Conservation (phyloP, 1,140 invertebrate species). For the Bombus breviceps region DNA sequence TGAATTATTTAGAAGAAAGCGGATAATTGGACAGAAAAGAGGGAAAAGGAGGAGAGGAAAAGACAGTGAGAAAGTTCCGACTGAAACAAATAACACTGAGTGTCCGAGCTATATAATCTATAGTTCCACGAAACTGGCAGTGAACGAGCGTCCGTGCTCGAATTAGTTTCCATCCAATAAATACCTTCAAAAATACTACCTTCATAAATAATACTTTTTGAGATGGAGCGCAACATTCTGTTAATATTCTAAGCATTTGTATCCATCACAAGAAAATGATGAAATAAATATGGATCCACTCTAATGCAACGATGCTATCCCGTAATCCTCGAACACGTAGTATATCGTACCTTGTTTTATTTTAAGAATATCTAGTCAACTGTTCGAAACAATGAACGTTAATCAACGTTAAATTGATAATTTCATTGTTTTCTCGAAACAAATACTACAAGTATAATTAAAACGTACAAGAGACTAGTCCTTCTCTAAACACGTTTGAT, state of each 20-base stretch:
- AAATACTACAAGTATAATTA: background rate
- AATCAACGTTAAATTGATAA: background rate
- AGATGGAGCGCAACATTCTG: background rate
- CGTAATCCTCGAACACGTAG: background rate
- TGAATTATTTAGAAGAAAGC: background rate
- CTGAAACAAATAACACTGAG: conserved; percentile 18
- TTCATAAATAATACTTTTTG: conserved; percentile 30
- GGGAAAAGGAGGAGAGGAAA: background rate
- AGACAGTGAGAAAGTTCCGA: conserved; percentile 20
- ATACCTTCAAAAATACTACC: conserved; percentile 22
- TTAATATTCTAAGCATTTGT: background rate
- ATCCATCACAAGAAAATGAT: background rate
- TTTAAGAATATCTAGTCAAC: background rate
- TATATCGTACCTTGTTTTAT: too few relatives aligned
- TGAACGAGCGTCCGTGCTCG: conserved; percentile 17
- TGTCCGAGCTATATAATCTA: conserved; percentile 20
- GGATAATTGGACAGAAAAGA: background rate
- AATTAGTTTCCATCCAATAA: conserved; percentile 25
- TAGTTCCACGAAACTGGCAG: conserved; percentile 19
- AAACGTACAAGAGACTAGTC: background rate
- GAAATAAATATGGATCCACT: background rate
- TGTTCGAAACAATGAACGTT: too few relatives aligned
- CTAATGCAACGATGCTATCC: background rate
- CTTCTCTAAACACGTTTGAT: background rate
- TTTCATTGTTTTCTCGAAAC: background rate